phyloP scores from a whole-genome alignment of 2,113 vertebrate genomes.

The mouse (Mus musculus) region GRCm39 chr1:70796501-70797000 shows the following conservation, averaged over 20 bases:
- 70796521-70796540: background rate
- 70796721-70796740: too few species aligned
- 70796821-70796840: background rate
- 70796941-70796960: background rate
- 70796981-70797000: background rate
- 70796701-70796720: too few species aligned
- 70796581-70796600: background rate
- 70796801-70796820: background rate
- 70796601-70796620: background rate
- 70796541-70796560: background rate
- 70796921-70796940: background rate
- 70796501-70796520: background rate
- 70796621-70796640: too few species aligned
- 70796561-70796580: background rate
- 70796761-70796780: too few species aligned
- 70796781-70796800: background rate
- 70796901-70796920: background rate
- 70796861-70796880: background rate
- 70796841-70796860: background rate
- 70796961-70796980: background rate
- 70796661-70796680: too few species aligned
- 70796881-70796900: background rate
- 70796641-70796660: too few species aligned
- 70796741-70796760: too few species aligned
- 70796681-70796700: too few species aligned